Evolutionary conservation across 2,797 vertebrate genomes (phyloP), one percentile per base, ranked within the genome.

Genomic region (Pantherophis vulpinus): DNA sequence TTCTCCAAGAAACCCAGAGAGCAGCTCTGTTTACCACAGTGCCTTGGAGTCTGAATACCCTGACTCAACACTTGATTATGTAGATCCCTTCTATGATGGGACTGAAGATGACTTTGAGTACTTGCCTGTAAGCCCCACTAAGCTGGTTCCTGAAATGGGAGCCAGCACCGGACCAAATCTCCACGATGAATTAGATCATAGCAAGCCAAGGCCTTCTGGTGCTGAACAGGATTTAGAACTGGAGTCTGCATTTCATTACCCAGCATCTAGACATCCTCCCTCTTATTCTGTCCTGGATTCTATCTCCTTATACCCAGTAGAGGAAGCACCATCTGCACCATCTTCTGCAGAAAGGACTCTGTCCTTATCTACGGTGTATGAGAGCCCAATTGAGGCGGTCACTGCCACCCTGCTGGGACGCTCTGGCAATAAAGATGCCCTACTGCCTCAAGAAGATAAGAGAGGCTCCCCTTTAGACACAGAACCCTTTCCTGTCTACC

Each of bases 101-200:
- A 95, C 94, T 0, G 95, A 96, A 25, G 96, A 97, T 14, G 98
- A 98, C 0, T 95, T 97, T 0, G 98, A 98, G 47, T 98, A 98
- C 63, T 94, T 97, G 2, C 97, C 96, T 0, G 92, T 91, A 55
- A 54, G 89, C 2, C 61, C 93, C 54, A 96, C 93, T 4, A 96
- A 94, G n/a, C 58, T n/a, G 16, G 29, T n/a, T 0, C 16, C n/a
- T 0, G 61, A 70, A 3, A 42, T 92, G 18, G 55, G 42, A 2
- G 10, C 20, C 0, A 47, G 92, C 0, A 32, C 86, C 47, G 86
- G 92, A 61, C 92, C 93, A 13, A 79, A 18, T 11, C 42, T 42
- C 0, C 86, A n/a, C 0, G 89, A 83, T 10, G 92, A 70, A 16
- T 55, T 95, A 16, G 94, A 94, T 18, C 29, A 87, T 13, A 32